phyloP scores from a whole-genome alignment of 2,113 vertebrate genomes.

The Cyanoramphus novaezelandiae region DNA sequence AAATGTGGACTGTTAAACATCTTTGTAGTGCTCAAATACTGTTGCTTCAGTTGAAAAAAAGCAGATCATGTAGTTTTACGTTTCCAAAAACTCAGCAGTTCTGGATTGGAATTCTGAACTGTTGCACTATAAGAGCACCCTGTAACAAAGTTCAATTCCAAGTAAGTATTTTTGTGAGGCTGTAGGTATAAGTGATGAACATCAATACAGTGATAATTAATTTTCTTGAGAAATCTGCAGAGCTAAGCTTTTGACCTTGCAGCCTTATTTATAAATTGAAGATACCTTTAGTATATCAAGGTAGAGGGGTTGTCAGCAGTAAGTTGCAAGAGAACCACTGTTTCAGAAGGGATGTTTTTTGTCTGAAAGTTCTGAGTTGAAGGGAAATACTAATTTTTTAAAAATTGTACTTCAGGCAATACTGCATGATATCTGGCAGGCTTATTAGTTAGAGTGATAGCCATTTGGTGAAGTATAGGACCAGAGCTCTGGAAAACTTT shows the following conservation, averaged over 20 bases:
- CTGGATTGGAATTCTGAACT: not conserved
- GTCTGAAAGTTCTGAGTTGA: not conserved
- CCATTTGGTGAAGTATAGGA: not conserved
- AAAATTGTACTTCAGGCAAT: not conserved
- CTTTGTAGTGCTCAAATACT: not conserved
- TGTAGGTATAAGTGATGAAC: not conserved
- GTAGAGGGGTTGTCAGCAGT: not conserved
- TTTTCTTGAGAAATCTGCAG: not conserved
- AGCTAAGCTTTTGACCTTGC: not conserved
- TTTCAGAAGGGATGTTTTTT: not conserved
- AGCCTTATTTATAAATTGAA: not conserved
- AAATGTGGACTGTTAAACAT: constrained; percentile 46
- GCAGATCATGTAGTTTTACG: not conserved
- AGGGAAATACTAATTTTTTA: not conserved
- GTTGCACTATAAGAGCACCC: not conserved
- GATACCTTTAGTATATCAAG: not conserved
- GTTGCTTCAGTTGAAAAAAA: not conserved
- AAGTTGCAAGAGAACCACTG: not conserved
- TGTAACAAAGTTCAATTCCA: not conserved
- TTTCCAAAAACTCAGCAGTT: not conserved
- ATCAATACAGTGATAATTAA: not conserved
- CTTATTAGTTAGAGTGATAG: not conserved
- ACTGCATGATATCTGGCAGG: not conserved
- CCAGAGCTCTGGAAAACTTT: not conserved
- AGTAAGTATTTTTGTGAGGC: not conserved